Evolutionary conservation across 1,140 invertebrate species (phyloP), one percentile per base, ranked within the genome.

Genomic region (Heterodera schachtii): DNA sequence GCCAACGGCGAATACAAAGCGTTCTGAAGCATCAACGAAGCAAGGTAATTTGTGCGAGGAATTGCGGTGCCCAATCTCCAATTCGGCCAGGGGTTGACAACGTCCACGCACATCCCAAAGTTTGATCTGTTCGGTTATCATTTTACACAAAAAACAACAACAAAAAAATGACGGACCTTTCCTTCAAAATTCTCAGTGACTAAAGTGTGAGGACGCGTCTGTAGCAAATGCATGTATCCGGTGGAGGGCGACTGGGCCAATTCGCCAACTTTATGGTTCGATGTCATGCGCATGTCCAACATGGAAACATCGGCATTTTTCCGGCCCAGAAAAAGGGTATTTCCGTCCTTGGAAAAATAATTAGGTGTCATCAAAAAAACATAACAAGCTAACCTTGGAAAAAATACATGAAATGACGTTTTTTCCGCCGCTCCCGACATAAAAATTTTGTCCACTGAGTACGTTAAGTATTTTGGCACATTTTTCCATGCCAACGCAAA

Each of bases 111-210:
- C 73, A 60, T 82, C 81, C 76, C 76, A 82, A 41, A 82, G 70
- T 43, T 82, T 82, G 44, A 82, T 80, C 79, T 81, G 57, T 78
- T 71, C 19, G 0, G 19, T 13, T 16, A 64, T 13, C 11, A 64
- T 73, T 19, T 2, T 19, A 13, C 1, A 5, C 13, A 13, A 13
- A 19, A 13, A 16, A 31, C n/a, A n/a, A n/a, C n/a, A n/a, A n/a
- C n/a, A n/a, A 52, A 41, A 80, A 52, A 80, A 8, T 31, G 78
- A 5, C 41, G 7, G 7, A 81, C 79, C 64, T 82, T 82, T n/a
- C 81, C 81, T 21, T 82, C 78, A 81, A 82, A 82, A 57, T 82
- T 82, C 49, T 82, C 81, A 44, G 47, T 82, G 19, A 82, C 21
- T 46, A 82, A 52, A n/a, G 70, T 64, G 57, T 82, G 73, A 13